These are phyloP conservation scores for Leptinotarsa haldemani DNA, from an alignment of 2,888 invertebrate genomes.

Conservation along the genomic window DNA sequence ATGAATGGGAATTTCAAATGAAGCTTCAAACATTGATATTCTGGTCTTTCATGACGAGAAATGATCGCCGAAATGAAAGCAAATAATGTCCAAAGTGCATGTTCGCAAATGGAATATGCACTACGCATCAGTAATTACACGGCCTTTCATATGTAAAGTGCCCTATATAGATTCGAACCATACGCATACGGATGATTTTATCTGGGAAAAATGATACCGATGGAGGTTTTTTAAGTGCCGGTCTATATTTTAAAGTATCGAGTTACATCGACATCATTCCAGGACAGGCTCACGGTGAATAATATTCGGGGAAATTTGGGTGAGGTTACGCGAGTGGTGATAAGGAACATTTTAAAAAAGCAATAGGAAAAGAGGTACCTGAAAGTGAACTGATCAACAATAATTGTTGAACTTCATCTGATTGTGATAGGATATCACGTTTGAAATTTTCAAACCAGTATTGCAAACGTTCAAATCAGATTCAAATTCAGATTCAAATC, in stretches of 20 bases:
- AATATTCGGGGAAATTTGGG: no score
- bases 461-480: no score
- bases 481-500: no score
- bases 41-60: constrained; percentile 1
- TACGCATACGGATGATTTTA: constrained; percentile 21
- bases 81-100: constrained; percentile 26
- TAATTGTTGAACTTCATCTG: no score
- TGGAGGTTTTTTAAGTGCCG: constrained; percentile 23
- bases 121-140: constrained; percentile 43
- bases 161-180: constrained; percentile 17
- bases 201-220: constrained; percentile 14
- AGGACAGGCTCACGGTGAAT: no score
- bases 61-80: constrained; percentile 21
- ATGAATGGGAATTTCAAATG: background rate
- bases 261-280: constrained; percentile 6
- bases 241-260: constrained; percentile 11
- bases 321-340: no score
- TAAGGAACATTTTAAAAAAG: no score
- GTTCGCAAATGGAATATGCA: constrained; percentile 24
- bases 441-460: no score
- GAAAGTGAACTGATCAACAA: no score
- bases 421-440: no score
- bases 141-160: constrained; percentile 47
- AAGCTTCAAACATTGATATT: background rate
- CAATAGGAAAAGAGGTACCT: no score